Percentiles rank a stretch among this genome's conserved stretches.
Evolutionary conservation across 2,888 invertebrate genomes (phyloP).

Genomic region (Agrilus biguttatus): DNA sequence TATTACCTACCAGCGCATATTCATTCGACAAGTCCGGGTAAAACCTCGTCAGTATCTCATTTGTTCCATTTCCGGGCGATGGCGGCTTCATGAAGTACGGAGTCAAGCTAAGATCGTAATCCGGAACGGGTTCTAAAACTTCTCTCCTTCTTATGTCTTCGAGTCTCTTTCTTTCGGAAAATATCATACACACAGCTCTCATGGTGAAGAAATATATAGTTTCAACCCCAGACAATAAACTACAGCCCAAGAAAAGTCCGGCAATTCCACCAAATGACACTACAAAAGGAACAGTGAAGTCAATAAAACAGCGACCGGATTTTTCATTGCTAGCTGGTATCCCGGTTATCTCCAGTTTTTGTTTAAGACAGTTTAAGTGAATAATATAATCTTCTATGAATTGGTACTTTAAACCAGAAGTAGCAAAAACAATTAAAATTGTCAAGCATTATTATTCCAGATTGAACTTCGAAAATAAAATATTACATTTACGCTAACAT

Average conservation of each 20-base stretch:
- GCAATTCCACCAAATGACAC: slow-evolving; percentile 53
- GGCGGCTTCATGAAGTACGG: slow-evolving; percentile 25
- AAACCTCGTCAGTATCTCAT: slow-evolving; percentile 11
- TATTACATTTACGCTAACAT: too few species aligned
- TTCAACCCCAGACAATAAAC: slow-evolving; percentile 61
- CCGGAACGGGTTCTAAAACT: slow-evolving; percentile 17
- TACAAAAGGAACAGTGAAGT: slow-evolving; percentile 18
- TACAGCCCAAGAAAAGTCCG: slow-evolving; percentile 58
- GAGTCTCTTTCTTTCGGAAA: slow-evolving; percentile 36
- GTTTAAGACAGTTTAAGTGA: background rate
- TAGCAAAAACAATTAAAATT: too few species aligned
- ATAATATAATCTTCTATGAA: too few species aligned
- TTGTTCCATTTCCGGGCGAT: slow-evolving; percentile 16
- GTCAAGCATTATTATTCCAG: too few species aligned
- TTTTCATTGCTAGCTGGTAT: background rate
- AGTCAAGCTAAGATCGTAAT: slow-evolving; percentile 25
- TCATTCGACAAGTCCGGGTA: too few species aligned
- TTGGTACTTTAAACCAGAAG: too few species aligned
- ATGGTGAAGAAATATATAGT: slow-evolving; percentile 63
- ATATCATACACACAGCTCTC: slow-evolving; percentile 48
- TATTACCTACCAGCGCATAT: too few species aligned
- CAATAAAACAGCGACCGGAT: background rate
- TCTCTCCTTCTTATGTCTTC: slow-evolving; percentile 33
- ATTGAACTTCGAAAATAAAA: too few species aligned
- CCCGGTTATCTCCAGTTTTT: background rate